A percentile compares a stretch with the other conserved stretches of the same genome.
phyloP scores from a whole-genome alignment of 1,140 invertebrate species.

The Penaeus japonicus region DNA sequence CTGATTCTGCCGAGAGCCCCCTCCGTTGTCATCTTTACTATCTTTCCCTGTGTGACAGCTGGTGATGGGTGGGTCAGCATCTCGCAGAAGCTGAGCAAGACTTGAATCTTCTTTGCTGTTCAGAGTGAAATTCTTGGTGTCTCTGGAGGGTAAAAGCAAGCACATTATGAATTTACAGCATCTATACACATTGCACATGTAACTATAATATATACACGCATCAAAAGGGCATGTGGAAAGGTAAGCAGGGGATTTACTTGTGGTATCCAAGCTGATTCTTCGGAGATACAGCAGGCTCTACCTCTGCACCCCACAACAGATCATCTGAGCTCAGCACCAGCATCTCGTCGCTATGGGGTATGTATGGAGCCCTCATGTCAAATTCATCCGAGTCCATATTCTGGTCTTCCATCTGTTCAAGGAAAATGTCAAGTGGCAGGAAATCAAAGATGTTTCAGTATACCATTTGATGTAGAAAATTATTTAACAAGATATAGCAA shows the following conservation, averaged over 20 bases:
- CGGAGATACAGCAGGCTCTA: slow-evolving; percentile 11
- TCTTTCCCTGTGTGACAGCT: not conserved
- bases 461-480: no score
- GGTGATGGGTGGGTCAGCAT: slow-evolving; percentile 33
- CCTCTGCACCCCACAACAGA: slow-evolving; percentile 28
- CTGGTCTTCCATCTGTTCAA: slow-evolving; percentile 31
- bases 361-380: slow-evolving; percentile 52
- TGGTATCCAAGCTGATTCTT: not conserved
- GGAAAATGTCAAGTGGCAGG: not conserved
- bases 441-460: no score
- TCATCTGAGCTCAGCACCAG: slow-evolving; percentile 40
- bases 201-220: no score
- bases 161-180: not conserved
- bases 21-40: not conserved
- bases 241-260: not conserved
- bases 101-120: slow-evolving; percentile 35
- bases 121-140: not conserved
- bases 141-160: not conserved
- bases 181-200: not conserved
- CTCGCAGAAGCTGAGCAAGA: slow-evolving; percentile 40
- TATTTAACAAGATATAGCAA: no score
- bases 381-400: slow-evolving; percentile 53
- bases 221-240: not conserved
- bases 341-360: slow-evolving; percentile 43
- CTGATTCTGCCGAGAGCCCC: slow-evolving; percentile 19